A percentile compares a stretch with the other conserved stretches of the same genome.
Evolutionary conservation across 2,797 vertebrate species (phyloP).

Genomic region (Enteromius paludinosus): DNA sequence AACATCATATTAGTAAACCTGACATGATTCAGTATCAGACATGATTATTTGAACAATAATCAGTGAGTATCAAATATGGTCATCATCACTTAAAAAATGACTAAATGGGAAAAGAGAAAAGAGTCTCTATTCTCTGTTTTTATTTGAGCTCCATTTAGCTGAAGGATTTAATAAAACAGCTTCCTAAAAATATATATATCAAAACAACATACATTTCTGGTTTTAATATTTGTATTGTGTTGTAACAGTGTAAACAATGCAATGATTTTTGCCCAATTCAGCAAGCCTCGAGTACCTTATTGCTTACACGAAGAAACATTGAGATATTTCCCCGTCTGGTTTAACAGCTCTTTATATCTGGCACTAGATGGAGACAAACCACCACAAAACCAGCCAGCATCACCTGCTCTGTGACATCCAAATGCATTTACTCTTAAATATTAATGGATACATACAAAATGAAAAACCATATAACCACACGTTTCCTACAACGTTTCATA

Average conservation of each 20-base stretch:
- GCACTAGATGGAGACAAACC: constrained; percentile 52
- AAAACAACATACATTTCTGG: background rate
- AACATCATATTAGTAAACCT: too few species aligned
- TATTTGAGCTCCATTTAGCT: background rate
- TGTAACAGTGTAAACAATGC: background rate
- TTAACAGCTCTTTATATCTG: background rate
- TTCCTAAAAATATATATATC: too few species aligned
- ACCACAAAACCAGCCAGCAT: background rate
- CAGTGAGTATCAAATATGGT: background rate
- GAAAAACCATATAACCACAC: background rate
- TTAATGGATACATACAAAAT: background rate
- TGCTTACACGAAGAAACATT: background rate
- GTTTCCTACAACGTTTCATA: background rate
- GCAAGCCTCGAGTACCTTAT: background rate
- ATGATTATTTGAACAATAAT: background rate
- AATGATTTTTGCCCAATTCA: background rate
- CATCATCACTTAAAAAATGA: background rate
- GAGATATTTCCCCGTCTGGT: background rate
- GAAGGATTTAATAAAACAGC: too few species aligned
- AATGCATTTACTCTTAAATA: background rate
- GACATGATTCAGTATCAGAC: background rate
- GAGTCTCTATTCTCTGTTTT: background rate
- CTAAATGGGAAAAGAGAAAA: too few species aligned
- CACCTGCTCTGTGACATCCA: background rate
- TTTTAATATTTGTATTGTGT: background rate